Percentiles rank a stretch among this genome's conserved stretches.
Conservation (phyloP, 1,140 invertebrate species). For the Pachypsylla venusta region DNA sequence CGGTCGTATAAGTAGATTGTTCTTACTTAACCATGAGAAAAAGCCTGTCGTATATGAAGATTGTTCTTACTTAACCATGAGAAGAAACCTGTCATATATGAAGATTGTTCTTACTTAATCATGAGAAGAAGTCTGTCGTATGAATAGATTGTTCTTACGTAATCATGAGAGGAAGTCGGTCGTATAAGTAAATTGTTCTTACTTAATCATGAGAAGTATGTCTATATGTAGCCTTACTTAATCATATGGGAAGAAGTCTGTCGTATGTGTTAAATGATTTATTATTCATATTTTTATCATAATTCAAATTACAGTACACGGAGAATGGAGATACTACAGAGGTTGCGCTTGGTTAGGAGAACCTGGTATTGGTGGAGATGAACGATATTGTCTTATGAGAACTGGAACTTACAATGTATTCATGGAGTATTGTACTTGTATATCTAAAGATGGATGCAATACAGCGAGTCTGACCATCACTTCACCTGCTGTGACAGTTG, state of each 20-base stretch:
- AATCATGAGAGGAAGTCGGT: background rate
- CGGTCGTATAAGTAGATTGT: conserved; percentile 9
- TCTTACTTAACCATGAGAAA: too few species aligned
- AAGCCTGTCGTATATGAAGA: too few species aligned
- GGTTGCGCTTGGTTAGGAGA: conserved; percentile 81
- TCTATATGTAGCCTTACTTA: background rate
- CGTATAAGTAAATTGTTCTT: background rate
- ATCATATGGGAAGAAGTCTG: background rate
- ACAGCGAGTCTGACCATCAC: conserved; percentile 28
- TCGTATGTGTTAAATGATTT: too few species aligned
- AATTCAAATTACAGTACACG: conserved; percentile 50
- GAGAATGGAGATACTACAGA: conserved; percentile 77
- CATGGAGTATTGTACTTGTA: conserved; percentile 85
- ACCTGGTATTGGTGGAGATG: conserved; percentile 75
- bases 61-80: too few species aligned
- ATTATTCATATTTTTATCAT: too few species aligned
- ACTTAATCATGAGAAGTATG: too few species aligned
- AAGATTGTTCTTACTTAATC: too few species aligned
- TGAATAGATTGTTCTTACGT: too few species aligned
- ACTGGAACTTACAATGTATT: conserved; percentile 87
- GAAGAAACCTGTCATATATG: too few species aligned
- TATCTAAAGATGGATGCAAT: conserved; percentile 84
- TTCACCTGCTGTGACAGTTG: background rate
- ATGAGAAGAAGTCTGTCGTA: too few species aligned
- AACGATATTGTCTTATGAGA: conserved; percentile 77